Percentiles rank a stretch among this genome's conserved stretches.
phyloP scores from a whole-genome alignment of 1,140 invertebrate genomes.

The Sitodiplosis mosellana region DNA sequence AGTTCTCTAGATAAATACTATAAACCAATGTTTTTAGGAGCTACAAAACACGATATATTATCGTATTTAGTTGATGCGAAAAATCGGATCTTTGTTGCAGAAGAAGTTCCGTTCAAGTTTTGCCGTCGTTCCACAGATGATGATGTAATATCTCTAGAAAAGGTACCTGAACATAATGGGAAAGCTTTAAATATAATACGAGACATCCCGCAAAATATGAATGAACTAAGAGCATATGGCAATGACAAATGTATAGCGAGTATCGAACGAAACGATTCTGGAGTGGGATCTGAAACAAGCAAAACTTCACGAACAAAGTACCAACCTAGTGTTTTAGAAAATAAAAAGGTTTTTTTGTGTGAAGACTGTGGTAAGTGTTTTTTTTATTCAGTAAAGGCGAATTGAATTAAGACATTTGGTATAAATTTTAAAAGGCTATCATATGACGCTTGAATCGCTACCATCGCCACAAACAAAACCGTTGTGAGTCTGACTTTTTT shows the following conservation, averaged over 20 bases:
- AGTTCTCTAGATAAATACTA: conserved; percentile 40
- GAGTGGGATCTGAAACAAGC: conserved; percentile 81
- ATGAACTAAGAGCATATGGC: neutral
- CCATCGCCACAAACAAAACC: no score
- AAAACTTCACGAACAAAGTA: conserved; percentile 62
- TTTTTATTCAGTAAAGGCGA: no score
- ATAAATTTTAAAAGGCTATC: no score
- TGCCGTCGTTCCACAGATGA: conserved; percentile 29
- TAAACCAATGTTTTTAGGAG: conserved; percentile 61
- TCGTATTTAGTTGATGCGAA: conserved; percentile 74
- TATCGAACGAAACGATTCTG: conserved; percentile 81
- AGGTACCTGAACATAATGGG: conserved; percentile 31
- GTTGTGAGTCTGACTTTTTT: no score
- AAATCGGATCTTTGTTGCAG: conserved; percentile 43
- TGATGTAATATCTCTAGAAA: conserved; percentile 31
- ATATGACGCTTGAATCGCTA: no score
- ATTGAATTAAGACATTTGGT: no score
- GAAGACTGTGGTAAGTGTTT: conserved; percentile 49
- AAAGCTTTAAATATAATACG: conserved; percentile 35
- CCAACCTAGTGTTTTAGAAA: conserved; percentile 26
- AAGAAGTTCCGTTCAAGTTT: conserved; percentile 37
- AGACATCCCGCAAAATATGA: conserved; percentile 9
- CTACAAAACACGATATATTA: conserved; percentile 74
- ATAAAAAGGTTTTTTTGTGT: conserved; percentile 33
- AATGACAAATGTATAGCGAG: conserved; percentile 52